A percentile compares a stretch with the other conserved stretches of the same genome.
These are phyloP conservation scores for Pogona vitticeps DNA, from an alignment of 2,113 vertebrate genomes.

Conservation along the genomic window DNA sequence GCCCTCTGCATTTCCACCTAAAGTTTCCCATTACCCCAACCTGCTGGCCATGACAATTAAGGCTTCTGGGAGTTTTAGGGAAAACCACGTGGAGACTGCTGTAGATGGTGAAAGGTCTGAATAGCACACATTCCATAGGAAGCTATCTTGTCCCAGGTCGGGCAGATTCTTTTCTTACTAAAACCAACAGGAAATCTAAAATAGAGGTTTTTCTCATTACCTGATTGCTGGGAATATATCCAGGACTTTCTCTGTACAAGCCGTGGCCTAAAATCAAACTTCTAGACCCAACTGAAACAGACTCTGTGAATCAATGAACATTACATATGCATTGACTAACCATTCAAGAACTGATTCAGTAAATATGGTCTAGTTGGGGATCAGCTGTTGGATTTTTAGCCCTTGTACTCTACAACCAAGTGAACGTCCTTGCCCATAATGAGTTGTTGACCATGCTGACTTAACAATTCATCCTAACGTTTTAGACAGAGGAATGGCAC, in stretches of 20 bases:
- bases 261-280: neutral
- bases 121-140: neutral
- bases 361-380: no score
- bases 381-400: no score
- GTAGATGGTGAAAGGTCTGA: neutral
- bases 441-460: neutral
- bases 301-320: no score
- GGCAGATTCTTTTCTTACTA: neutral
- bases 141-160: neutral
- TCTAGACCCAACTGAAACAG: no score
- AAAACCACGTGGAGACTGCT: neutral
- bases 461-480: neutral
- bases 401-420: no score
- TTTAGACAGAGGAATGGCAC: neutral
- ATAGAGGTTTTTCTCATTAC: neutral
- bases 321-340: no score
- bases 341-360: no score
- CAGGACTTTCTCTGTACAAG: neutral
- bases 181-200: neutral
- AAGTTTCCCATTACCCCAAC: no score
- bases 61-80: no score
- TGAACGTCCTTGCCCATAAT: neutral
- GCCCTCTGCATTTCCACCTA: no score
- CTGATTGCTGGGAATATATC: no score
- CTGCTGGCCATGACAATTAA: no score